Evolutionary conservation across 2,888 invertebrate genomes (phyloP).

Genomic region (Tenodera sinensis): DNA sequence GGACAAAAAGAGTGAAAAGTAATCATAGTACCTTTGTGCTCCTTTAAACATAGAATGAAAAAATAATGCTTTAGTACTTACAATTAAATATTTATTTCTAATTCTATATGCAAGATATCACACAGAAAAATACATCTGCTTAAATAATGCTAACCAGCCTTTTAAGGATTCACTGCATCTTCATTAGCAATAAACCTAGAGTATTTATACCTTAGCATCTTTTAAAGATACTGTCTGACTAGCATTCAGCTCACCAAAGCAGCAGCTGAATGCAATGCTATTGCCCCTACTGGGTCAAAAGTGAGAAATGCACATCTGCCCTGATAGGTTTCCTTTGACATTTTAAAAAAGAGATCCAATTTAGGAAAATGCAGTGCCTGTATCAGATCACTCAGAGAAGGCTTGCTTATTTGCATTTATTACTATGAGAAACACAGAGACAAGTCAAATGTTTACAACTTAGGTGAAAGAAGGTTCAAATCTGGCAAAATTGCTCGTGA

Average conservation of each 20-base stretch:
- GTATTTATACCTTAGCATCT: slow-evolving; percentile 13
- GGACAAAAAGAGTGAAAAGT: not conserved
- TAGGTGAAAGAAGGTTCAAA: not conserved
- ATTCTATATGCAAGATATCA: slow-evolving; percentile 11
- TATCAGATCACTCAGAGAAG: not conserved
- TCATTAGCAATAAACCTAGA: not conserved
- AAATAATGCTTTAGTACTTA: slow-evolving; percentile 16
- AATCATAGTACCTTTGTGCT: slow-evolving; percentile 16
- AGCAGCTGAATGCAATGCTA: not conserved
- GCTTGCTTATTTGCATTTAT: not conserved
- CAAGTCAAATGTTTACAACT: not conserved
- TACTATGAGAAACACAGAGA: not conserved
- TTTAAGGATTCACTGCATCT: not conserved
- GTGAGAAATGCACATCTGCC: not conserved
- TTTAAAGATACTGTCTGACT: not conserved
- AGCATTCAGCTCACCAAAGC: not conserved
- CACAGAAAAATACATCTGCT: not conserved
- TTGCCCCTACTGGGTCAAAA: slow-evolving; percentile 15
- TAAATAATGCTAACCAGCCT: not conserved
- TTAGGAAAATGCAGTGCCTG: not conserved
- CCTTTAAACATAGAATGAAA: slow-evolving; percentile 13
- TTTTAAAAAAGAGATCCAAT: not conserved
- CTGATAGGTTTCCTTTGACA: not conserved
- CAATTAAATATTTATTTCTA: slow-evolving; percentile 12
- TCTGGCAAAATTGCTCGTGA: not conserved